Evolutionary conservation across 2,888 invertebrate genomes (phyloP), one percentile per base, ranked within the genome.

Genomic region (Aelia acuminata): DNA sequence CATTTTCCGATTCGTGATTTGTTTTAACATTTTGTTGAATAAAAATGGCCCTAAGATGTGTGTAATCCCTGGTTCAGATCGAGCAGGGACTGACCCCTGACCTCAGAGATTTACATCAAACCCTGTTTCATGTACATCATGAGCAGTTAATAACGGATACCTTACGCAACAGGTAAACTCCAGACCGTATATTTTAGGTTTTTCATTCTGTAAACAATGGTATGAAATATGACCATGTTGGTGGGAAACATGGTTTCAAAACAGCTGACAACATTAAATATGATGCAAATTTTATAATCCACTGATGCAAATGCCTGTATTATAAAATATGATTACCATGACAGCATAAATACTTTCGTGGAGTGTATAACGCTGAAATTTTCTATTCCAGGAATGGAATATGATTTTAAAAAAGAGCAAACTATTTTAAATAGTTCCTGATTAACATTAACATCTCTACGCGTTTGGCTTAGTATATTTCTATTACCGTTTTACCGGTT

Each of bases 241-340:
- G 63, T 31, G 31, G 18, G 63, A 22, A 31, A 63, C 63, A 63
- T 63, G 4, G 31, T 57, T 57, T 57, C 57, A 26, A 57, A 57
- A 57, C 57, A 13, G 8, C 31, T 26, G 43, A 63, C 31, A 63
- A 31, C 63, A 63, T 63, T 63, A 31, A 63, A 31, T 63, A 63
- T 63, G 31, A 63, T 63, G 63, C 63, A 63, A 63, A 63, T 63
- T 31, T 63, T 31, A 63, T 63, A 63, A 63, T 63, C 63, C 63
- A 31, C 31, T 15, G 63, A 31, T 63, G 63, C 63, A 31, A 63
- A 31, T 63, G 31, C 31, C 13, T 63, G 26, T 5, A 18, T 31
- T 63, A 31, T 15, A 31, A 31, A 63, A 31, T 63, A 63, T 63
- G 26, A 7, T 10, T 31, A 63, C 31, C 31, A 63, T 18, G 31